Percentiles rank a stretch among this genome's conserved stretches.
These are phyloP conservation scores for Cerastoderma edule DNA, from an alignment of 2,888 invertebrate genomes.

Conservation along the genomic window DNA sequence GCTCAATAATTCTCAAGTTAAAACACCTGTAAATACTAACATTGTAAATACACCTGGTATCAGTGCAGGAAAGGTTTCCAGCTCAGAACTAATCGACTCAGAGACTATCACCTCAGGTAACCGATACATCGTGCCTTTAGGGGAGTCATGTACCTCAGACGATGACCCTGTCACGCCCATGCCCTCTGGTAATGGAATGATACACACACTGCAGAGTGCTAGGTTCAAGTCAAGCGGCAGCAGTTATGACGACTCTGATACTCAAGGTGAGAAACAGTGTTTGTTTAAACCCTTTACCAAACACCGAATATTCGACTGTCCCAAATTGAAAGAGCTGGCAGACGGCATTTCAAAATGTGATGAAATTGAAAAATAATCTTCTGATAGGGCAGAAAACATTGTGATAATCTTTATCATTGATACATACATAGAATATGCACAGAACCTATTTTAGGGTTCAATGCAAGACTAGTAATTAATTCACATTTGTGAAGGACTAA, in stretches of 20 bases:
- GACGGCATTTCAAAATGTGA: too few relatives aligned
- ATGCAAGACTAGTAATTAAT: too few relatives aligned
- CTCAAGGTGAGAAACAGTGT: slow-evolving; percentile 57
- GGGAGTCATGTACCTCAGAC: slow-evolving; percentile 52
- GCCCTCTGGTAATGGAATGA: slow-evolving; percentile 43
- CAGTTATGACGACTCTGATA: slow-evolving; percentile 63
- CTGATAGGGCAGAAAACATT: too few relatives aligned
- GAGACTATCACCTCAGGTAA: slow-evolving; percentile 46
- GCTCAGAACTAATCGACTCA: slow-evolving; percentile 36
- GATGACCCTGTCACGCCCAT: slow-evolving; percentile 54
- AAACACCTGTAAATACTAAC: slow-evolving; percentile 43
- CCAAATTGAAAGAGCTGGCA: too few relatives aligned
- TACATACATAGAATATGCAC: too few relatives aligned
- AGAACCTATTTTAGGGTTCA: too few relatives aligned
- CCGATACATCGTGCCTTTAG: slow-evolving; percentile 55
- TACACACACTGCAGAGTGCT: slow-evolving; percentile 59
- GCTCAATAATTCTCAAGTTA: slow-evolving; percentile 23
- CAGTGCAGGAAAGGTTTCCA: slow-evolving; percentile 6
- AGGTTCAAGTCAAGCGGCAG: slow-evolving; percentile 65
- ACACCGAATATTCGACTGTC: too few relatives aligned
- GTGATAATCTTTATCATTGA: too few relatives aligned
- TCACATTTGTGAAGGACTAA: too few relatives aligned
- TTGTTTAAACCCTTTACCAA: too few relatives aligned
- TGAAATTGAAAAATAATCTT: too few relatives aligned
- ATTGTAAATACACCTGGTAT: slow-evolving; percentile 26